phyloP scores from a whole-genome alignment of 2,113 vertebrate genomes.

The Tiliqua scincoides region DNA sequence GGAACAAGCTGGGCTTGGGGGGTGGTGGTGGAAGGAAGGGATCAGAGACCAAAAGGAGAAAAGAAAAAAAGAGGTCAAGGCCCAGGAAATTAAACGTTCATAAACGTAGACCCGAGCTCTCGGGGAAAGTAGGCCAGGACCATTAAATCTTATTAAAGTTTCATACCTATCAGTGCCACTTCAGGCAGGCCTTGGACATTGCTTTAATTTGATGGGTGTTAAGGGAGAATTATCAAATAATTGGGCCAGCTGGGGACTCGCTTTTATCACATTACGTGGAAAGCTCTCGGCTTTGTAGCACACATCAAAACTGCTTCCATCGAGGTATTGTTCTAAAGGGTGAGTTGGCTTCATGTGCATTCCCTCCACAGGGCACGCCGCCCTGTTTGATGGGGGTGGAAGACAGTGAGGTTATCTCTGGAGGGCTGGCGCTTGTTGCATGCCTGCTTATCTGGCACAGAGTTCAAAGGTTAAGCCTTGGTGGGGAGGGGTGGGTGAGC shows the following conservation, averaged over 20 bases:
- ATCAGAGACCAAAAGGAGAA: conserved; percentile 7
- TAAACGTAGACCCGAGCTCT: conserved; percentile 72
- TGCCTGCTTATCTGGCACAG: not conserved
- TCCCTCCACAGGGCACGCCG: accelerated
- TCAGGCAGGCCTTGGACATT: conserved; percentile 71
- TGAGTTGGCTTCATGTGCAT: accelerated
- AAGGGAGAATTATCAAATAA: conserved; percentile 78
- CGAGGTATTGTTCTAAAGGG: conserved; percentile 45
- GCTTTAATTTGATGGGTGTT: conserved; percentile 80
- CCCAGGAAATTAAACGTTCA: conserved; percentile 80
- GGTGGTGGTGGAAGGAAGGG: not conserved
- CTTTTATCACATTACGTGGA: conserved; percentile 67
- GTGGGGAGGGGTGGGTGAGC: not conserved
- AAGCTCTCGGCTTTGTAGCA: conserved; percentile 60
- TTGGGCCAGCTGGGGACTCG: conserved; percentile 70
- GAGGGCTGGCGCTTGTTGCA: conserved; percentile 7
- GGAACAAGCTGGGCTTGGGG: not conserved
- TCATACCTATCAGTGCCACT: conserved; percentile 78
- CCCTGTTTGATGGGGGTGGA: not conserved
- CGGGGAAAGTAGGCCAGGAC: conserved; percentile 78
- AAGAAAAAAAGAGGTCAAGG: conserved; percentile 69
- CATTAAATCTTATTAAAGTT: conserved; percentile 86
- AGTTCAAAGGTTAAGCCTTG: not conserved
- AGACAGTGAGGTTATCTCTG: not conserved
- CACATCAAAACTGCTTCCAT: conserved; percentile 45